Evolutionary conservation across 2,888 invertebrate species (phyloP).

Genomic region (Caenorhabditis sinica): DNA sequence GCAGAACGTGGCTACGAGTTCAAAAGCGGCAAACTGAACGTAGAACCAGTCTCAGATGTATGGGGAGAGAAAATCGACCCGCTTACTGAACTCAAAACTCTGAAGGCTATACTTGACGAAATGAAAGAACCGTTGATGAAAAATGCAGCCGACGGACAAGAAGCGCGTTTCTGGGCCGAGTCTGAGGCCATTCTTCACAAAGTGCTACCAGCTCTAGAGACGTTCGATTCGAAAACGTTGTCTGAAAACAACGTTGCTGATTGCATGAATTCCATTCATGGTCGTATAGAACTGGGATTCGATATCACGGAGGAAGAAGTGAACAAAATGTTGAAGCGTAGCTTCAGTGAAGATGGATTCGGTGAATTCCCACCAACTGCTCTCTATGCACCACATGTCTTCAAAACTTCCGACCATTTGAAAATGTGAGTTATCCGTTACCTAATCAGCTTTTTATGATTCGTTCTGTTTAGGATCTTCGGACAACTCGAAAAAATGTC

Average conservation of each 20-base stretch:
- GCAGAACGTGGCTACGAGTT: slow-evolving; percentile 34
- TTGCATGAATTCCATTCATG: slow-evolving; percentile 27
- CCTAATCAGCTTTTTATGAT: background rate
- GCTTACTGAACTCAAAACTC: slow-evolving; percentile 29
- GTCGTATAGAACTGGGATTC: slow-evolving; percentile 29
- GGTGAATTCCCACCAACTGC: slow-evolving; percentile 50
- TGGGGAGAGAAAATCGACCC: slow-evolving; percentile 42
- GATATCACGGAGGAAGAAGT: slow-evolving; percentile 39
- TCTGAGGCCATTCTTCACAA: background rate
- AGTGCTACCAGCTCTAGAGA: slow-evolving; percentile 36
- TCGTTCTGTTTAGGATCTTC: slow-evolving; percentile 28
- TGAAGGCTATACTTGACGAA: slow-evolving; percentile 23
- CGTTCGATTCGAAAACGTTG: slow-evolving; percentile 32
- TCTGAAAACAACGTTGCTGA: slow-evolving; percentile 37
- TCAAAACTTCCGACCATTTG: slow-evolving; percentile 34
- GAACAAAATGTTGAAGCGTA: slow-evolving; percentile 44
- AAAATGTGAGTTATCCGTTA: slow-evolving; percentile 16
- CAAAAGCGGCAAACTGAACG: background rate
- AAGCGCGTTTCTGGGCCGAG: slow-evolving; percentile 17
- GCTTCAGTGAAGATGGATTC: slow-evolving; percentile 35
- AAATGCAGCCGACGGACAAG: background rate
- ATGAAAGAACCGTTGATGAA: slow-evolving; percentile 2
- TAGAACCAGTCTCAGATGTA: background rate
- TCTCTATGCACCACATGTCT: slow-evolving; percentile 2
- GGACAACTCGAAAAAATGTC: slow-evolving; percentile 36